Evolutionary conservation across 2,888 invertebrate species (phyloP).

Genomic region (Hybos culiciformis): DNA sequence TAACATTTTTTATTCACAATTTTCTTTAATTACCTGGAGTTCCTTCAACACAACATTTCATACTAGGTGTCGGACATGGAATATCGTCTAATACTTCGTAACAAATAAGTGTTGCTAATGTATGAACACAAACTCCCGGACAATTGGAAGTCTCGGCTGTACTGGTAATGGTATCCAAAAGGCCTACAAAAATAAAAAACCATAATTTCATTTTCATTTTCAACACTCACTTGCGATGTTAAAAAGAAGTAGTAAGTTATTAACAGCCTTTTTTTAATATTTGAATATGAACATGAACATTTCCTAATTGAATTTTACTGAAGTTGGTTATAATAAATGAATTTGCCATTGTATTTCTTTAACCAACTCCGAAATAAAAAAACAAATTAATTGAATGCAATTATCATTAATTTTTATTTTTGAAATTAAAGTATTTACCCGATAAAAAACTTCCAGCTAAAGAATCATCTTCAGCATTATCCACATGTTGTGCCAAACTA

Average conservation of each 20-base stretch:
- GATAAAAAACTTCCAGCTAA: conserved; percentile 70
- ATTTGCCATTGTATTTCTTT: no score
- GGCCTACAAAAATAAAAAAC: conserved; percentile 40
- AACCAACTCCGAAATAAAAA: no score
- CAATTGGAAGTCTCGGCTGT: conserved; percentile 76
- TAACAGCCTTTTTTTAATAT: no score
- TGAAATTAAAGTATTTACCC: conserved; percentile 49
- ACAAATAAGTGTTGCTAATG: conserved; percentile 73
- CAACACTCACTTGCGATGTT: no score
- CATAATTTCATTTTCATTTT: no score
- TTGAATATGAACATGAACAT: no score
- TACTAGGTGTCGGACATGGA: conserved; percentile 61
- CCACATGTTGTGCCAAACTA: no score
- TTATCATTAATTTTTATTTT: no score
- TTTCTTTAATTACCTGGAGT: conserved; percentile 42
- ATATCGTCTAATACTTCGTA: conserved; percentile 72
- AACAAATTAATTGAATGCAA: no score
- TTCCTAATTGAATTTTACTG: no score
- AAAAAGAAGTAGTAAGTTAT: no score
- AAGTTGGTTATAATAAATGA: no score
- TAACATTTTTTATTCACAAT: neutral
- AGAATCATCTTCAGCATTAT: conserved; percentile 58
- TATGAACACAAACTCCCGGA: conserved; percentile 78
- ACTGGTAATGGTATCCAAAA: conserved; percentile 71
- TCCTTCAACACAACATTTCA: conserved; percentile 74